A percentile compares a stretch with the other conserved stretches of the same genome.
These are phyloP conservation scores for Papilio gigon DNA, from an alignment of 2,888 invertebrate genomes.

Conservation along the genomic window DNA sequence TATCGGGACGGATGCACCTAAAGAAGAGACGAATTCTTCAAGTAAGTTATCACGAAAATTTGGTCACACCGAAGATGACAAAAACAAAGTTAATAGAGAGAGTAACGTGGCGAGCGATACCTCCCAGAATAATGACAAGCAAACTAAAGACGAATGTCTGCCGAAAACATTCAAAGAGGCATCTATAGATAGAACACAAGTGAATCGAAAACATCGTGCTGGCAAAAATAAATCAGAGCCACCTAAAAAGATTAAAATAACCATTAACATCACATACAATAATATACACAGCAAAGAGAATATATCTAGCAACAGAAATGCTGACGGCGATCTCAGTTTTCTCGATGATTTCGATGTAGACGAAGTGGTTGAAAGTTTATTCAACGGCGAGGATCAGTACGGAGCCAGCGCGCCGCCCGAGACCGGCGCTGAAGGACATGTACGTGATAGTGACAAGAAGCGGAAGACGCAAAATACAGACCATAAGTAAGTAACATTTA, in stretches of 20 bases:
- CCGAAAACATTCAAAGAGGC: background rate
- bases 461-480: background rate
- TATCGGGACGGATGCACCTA: background rate
- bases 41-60: background rate
- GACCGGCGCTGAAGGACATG: constrained; percentile 12
- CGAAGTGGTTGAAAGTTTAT: constrained; percentile 63
- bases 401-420: no score
- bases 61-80: background rate
- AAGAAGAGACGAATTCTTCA: background rate
- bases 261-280: constrained; percentile 56
- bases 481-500: constrained; percentile 8
- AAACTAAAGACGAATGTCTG: background rate
- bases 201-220: background rate
- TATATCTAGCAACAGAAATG: constrained; percentile 42
- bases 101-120: background rate
- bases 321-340: constrained; percentile 59
- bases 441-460: constrained; percentile 20
- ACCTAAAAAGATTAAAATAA: constrained; percentile 56
- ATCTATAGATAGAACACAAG: background rate
- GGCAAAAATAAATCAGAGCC: constrained; percentile 33
- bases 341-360: constrained; percentile 69
- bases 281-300: constrained; percentile 43
- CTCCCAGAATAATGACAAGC: background rate
- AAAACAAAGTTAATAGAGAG: background rate
- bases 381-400: constrained; percentile 48